Conservation (phyloP, 2,888 invertebrate genomes). For the Acrocyrtus sp. region DNA sequence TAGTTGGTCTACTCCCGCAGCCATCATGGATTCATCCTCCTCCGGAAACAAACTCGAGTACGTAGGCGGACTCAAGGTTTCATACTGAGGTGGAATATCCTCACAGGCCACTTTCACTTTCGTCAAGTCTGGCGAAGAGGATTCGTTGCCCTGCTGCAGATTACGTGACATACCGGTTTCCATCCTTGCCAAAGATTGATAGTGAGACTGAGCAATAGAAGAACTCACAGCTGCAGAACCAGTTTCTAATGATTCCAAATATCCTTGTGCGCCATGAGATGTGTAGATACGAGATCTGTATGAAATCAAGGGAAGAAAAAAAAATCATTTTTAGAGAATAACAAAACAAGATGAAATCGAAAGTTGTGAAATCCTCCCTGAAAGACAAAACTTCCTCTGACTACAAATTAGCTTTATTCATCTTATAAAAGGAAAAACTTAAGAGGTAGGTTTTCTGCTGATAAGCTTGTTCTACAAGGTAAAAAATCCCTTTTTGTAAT, state of each 20-base stretch:
- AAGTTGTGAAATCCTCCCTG: slow-evolving; percentile 46
- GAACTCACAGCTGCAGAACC: slow-evolving; percentile 42
- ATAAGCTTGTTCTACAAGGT: slow-evolving; percentile 17
- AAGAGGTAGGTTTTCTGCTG: slow-evolving; percentile 29
- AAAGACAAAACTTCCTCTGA: slow-evolving; percentile 39
- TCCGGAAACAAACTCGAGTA: slow-evolving; percentile 47
- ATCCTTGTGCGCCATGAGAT: slow-evolving; percentile 40
- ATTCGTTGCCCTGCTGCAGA: slow-evolving; percentile 46
- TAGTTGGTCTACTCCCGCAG: slow-evolving; percentile 18
- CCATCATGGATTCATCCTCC: slow-evolving; percentile 39
- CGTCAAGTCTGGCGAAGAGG: slow-evolving; percentile 40
- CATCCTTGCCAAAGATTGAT: slow-evolving; percentile 47
- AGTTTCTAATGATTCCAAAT: slow-evolving; percentile 48
- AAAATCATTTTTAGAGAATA: slow-evolving; percentile 18
- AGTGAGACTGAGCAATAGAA: slow-evolving; percentile 43
- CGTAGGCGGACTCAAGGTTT: slow-evolving; percentile 47
- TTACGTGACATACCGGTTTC: slow-evolving; percentile 50
- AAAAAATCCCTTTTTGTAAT: slow-evolving; percentile 18
- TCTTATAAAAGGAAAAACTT: slow-evolving; percentile 35
- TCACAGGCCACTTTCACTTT: slow-evolving; percentile 51
- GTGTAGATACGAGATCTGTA: slow-evolving; percentile 46
- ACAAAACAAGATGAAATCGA: slow-evolving; percentile 41
- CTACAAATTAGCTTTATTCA: slow-evolving; percentile 48
- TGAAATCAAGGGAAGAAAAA: no score
- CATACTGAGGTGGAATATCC: slow-evolving; percentile 50